Percentiles rank a stretch among this genome's conserved stretches.
These are phyloP conservation scores for Idaea aversata DNA, from an alignment of 2,888 invertebrate species.

Conservation along the genomic window DNA sequence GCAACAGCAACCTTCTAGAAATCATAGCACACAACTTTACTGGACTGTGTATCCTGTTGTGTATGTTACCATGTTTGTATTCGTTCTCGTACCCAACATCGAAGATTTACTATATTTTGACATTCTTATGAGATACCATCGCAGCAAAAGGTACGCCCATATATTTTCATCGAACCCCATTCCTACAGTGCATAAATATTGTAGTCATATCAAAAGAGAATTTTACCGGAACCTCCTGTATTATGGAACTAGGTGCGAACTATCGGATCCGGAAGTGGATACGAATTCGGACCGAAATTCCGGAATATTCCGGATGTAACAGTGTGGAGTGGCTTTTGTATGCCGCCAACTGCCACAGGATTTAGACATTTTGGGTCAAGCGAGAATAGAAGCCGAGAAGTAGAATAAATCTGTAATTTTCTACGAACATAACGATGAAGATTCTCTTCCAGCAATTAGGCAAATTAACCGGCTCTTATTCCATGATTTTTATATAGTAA, in stretches of 20 bases:
- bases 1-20: no score
- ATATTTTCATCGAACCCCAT: not conserved
- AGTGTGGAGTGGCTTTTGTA: slow-evolving; percentile 39
- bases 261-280: slow-evolving; percentile 31
- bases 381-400: not conserved
- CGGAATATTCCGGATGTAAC: slow-evolving; percentile 36
- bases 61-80: no score
- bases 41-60: no score
- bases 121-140: not conserved
- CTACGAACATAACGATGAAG: no score
- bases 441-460: no score
- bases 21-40: no score
- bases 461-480: no score
- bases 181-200: not conserved
- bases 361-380: slow-evolving; percentile 18
- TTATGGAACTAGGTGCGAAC: not conserved
- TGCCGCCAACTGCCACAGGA: slow-evolving; percentile 35
- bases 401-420: no score
- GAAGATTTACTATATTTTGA: not conserved
- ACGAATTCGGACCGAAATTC: slow-evolving; percentile 1
- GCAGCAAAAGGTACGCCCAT: not conserved
- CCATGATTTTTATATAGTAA: no score
- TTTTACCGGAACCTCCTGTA: not conserved
- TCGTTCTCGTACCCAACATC: not conserved
- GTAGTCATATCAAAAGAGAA: not conserved